Evolutionary conservation across 2,888 invertebrate genomes (phyloP).

Genomic region (Lithophane socia): DNA sequence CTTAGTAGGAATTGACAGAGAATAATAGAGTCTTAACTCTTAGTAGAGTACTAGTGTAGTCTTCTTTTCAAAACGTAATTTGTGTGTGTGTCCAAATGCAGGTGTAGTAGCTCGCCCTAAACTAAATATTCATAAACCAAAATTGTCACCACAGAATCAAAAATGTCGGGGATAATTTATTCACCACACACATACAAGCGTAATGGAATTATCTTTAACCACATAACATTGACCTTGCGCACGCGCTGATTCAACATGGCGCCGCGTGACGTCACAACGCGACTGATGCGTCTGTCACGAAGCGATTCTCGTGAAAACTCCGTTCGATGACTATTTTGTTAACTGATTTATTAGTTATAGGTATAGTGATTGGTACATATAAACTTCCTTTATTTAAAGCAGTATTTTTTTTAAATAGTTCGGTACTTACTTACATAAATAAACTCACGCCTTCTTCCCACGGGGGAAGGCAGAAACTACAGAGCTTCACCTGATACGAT

Average conservation of each 20-base stretch:
- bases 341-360: background rate
- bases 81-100: too few species aligned
- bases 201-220: constrained; percentile 61
- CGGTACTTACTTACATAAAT: background rate
- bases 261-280: constrained; percentile 63
- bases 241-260: constrained; percentile 70
- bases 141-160: background rate
- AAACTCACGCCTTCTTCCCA: background rate
- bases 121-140: background rate
- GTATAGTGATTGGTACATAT: background rate
- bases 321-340: background rate
- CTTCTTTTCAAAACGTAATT: background rate
- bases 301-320: constrained; percentile 48
- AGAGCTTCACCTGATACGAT: background rate
- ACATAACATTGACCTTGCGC: constrained; percentile 79
- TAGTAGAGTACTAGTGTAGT: too few species aligned
- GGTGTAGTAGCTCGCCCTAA: too few species aligned
- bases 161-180: constrained; percentile 33
- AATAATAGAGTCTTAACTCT: too few species aligned
- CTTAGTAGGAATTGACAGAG: too few species aligned
- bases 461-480: background rate
- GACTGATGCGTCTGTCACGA: constrained; percentile 69
- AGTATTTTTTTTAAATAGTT: background rate
- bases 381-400: constrained; percentile 1
- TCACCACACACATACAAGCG: constrained; percentile 16